Percentiles rank a stretch among this genome's conserved stretches.
Conservation (phyloP, 1,140 invertebrate genomes). For the Brachionus koreanus region DNA sequence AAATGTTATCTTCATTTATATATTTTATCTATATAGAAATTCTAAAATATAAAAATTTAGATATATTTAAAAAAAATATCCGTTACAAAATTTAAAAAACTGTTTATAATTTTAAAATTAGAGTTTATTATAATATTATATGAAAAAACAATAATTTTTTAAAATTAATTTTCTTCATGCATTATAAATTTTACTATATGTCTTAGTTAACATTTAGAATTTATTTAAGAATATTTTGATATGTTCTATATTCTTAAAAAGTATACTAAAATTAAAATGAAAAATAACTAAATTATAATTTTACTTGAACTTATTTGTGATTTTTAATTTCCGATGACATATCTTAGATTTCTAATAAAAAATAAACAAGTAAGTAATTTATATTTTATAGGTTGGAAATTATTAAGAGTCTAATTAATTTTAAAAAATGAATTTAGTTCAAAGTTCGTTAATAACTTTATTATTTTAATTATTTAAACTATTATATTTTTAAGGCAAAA, state of each 20-base stretch:
- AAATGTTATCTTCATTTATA: background rate
- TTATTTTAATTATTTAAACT: background rate
- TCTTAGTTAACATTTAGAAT: background rate
- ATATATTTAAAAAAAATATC: background rate
- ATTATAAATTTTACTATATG: background rate
- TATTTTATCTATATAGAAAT: too few relatives aligned
- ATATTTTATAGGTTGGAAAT: too few relatives aligned
- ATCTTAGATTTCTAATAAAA: background rate
- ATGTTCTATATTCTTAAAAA: background rate
- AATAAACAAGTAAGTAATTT: background rate
- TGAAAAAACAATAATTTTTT: background rate
- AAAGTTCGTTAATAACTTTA: background rate
- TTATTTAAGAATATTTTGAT: background rate
- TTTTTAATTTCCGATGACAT: background rate
- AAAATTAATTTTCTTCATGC: background rate
- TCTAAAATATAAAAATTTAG: too few relatives aligned
- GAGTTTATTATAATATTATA: background rate
- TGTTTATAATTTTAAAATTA: background rate
- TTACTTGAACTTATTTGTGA: background rate
- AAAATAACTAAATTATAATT: background rate
- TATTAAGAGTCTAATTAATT: too few relatives aligned
- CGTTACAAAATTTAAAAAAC: background rate
- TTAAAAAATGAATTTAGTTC: too few relatives aligned
- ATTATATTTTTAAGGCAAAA: slow-evolving; percentile 16
- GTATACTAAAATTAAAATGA: background rate